Conservation (phyloP, 2,113 vertebrate species). For the Agelaius tricolor region DNA sequence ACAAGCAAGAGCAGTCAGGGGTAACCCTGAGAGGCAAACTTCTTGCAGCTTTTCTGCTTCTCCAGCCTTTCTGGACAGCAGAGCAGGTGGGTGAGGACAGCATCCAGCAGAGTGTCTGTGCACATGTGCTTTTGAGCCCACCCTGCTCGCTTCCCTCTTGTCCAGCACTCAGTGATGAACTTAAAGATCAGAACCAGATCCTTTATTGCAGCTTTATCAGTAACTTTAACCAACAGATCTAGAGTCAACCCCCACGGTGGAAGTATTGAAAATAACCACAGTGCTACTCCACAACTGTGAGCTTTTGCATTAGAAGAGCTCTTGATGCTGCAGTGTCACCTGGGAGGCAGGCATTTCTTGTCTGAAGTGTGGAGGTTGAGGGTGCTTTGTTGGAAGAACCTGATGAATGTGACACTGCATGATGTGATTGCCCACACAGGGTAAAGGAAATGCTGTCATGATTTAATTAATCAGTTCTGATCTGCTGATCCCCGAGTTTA, state of each 20-base stretch:
- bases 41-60: not conserved
- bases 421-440: not conserved
- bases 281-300: not conserved
- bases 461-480: slow-evolving; percentile 57
- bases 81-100: not conserved
- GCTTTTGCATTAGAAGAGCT: not conserved
- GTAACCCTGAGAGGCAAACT: not conserved
- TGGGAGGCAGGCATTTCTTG: not conserved
- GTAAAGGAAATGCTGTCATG: slow-evolving; percentile 20
- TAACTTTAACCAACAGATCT: not conserved
- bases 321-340: not conserved
- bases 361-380: not conserved
- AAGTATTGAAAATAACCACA: not conserved
- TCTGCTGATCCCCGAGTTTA: slow-evolving; percentile 42
- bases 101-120: not conserved
- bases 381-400: not conserved
- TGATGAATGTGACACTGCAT: not conserved
- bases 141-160: not conserved
- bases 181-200: not conserved
- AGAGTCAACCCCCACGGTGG: not conserved
- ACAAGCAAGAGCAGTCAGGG: not conserved
- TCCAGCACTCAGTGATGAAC: not conserved
- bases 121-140: not conserved
- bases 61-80: not conserved
- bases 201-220: not conserved